Base-by-base conservation (phyloP, 2,888 invertebrate genomes). In the Hedya salicella region DNA sequence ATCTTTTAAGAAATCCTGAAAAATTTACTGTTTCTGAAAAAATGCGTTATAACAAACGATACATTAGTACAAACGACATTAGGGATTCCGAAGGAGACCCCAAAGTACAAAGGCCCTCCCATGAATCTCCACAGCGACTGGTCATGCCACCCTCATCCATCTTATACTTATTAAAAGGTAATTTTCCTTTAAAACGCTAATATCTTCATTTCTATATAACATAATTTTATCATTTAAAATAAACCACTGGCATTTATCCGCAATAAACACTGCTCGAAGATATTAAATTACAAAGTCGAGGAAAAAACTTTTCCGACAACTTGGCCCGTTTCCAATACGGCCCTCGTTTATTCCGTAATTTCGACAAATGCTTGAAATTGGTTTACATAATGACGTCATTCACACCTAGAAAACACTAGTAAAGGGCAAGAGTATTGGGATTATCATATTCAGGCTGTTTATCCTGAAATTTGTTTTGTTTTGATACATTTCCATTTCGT, bases 311-410 rank as follows among this genome's bases (percentile, higher is more conserved):
- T 53, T 21, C 50, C 21, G 42, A 61, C 19, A 50, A 36, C 19
- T 32, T 16, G 52, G 53, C 32, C 2, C 14, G 21, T 32, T 62
- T 36, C 53, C 62, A 46, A 53, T 46, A 21, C 62, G 62, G 52
- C 52, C 44, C n/a, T 8, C 5, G 57, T 13, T 32, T 19, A 39
- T 61, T 52, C 9, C 30, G 49, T 40, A 13, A 63, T 56, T 48
- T 40, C 14, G 9, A 49, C 49, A 63, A 56, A 63, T 32, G 13
- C 14, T n/a, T 3, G 14, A 25, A 9, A 30, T 19, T 48, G 39
- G 25, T 54, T 62, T 21, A 46, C 25, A 54, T 62, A 53, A 46
- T 16, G 44, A 13, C 44, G 39, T 62, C 46, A 39, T 54, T 54
- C 39, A 48, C 62, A 62, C 46, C 46, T 21, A 25, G 25, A 25